A percentile compares a stretch with the other conserved stretches of the same genome.
Conservation (phyloP, 1,140 invertebrate genomes). For the Brachionus koreanus region DNA sequence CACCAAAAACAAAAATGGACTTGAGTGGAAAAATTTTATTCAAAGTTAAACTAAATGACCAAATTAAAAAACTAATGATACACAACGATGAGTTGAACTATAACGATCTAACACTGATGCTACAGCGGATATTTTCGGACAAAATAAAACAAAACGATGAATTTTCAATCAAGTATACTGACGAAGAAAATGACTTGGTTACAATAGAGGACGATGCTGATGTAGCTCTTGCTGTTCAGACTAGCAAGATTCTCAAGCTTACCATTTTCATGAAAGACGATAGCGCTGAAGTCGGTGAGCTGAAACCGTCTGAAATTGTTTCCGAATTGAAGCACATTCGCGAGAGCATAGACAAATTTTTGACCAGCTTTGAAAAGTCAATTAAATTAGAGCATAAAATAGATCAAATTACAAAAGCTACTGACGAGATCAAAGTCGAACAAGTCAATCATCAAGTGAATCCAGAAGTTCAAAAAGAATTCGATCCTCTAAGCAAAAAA, state of each 20-base stretch:
- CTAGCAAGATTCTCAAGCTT: not conserved
- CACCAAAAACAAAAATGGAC: not conserved
- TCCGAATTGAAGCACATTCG: not conserved
- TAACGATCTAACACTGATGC: constrained; percentile 8
- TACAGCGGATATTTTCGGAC: constrained; percentile 26
- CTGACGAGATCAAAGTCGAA: not conserved
- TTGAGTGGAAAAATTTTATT: constrained; percentile 11
- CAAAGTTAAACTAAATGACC: constrained; percentile 1
- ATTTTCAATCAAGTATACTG: constrained; percentile 25
- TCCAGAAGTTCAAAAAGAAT: constrained; percentile 23
- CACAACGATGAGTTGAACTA: constrained; percentile 34
- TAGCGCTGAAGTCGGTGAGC: not conserved
- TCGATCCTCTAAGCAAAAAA: constrained; percentile 9
- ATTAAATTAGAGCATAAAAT: not conserved
- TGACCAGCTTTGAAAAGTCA: not conserved
- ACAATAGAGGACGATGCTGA: constrained; percentile 24
- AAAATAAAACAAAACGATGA: constrained; percentile 30
- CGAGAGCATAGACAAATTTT: not conserved
- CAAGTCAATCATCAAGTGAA: not conserved
- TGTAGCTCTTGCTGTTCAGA: not conserved
- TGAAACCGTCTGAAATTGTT: constrained; percentile 3
- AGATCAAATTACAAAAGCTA: not conserved
- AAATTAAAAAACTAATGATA: constrained; percentile 26
- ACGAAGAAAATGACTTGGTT: constrained; percentile 37
- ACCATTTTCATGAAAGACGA: constrained; percentile 12